Evolutionary conservation across 2,888 invertebrate species (phyloP).

Genomic region (Stenodera caucasica): DNA sequence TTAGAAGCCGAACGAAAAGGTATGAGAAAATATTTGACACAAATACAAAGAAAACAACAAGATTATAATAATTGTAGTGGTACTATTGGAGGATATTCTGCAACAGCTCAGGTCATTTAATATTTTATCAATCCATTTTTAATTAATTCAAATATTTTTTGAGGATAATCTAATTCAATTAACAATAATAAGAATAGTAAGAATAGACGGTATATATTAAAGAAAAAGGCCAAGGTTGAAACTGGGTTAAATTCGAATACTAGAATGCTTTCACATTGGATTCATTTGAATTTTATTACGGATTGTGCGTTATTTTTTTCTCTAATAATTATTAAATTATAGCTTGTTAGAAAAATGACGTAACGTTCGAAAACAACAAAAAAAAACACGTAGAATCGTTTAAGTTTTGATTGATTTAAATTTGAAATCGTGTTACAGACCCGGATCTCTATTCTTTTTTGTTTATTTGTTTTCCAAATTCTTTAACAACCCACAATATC

Average conservation of each 20-base stretch:
- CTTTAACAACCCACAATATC: too few species aligned
- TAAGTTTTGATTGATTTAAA: too few species aligned
- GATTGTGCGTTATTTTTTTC: background rate
- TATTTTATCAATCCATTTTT: too few species aligned
- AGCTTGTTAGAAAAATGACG: too few species aligned
- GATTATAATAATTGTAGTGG: background rate
- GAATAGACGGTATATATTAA: conserved; percentile 14
- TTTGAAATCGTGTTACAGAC: background rate
- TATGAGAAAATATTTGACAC: conserved; percentile 53
- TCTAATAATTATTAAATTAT: background rate
- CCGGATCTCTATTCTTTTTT: background rate
- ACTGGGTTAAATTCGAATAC: conserved; percentile 24
- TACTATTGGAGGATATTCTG: background rate
- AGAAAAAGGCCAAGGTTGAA: conserved; percentile 29
- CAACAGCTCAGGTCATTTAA: conserved; percentile 36
- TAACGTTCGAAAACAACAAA: too few species aligned
- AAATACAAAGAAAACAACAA: conserved; percentile 49
- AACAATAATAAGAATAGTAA: background rate
- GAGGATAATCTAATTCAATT: background rate
- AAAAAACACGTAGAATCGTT: too few species aligned
- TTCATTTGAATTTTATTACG: conserved; percentile 8
- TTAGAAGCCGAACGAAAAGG: conserved; percentile 59
- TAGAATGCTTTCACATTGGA: conserved; percentile 24
- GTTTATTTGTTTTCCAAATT: too few species aligned
- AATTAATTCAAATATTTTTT: too few species aligned